Base-by-base conservation (phyloP, 2,113 vertebrate species). In the Chaenogobius annularis region DNA sequence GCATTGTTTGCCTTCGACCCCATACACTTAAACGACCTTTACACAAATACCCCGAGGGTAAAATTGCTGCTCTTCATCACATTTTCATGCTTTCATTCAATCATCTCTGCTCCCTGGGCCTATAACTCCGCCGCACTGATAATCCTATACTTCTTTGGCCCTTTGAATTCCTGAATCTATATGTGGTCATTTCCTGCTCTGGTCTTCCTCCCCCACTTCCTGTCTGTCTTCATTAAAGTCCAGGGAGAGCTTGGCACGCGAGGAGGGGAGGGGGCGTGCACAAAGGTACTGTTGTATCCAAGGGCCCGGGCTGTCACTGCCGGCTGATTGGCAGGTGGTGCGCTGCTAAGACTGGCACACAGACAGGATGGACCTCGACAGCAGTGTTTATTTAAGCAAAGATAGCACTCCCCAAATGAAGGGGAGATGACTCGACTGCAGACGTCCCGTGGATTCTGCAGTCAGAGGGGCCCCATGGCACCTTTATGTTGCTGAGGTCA, bases 221-320 rank as follows among this genome's bases (percentile, higher is more conserved):
- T 95, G 94, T 91, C 91, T 78, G 84, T 90, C 85, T 95, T 93
- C 90, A 93, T 95, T 94, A 95, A 92, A 91, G 86, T 85, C 86
- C 91, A 90, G 86, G 85, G 87, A 93, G 91, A 85, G 91, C 88
- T 90, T 89, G 89, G 90, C 89, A 92, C 80, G 87, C 59, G 5
- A 85, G 87, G 56, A 80, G 64, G 43, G 64, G 64, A 47, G 40
- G 64, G 64, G 44, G 82, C 80, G 83, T 77, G 69, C 91, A 95
- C 93, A 95, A 94, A 94, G 94, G 92, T 93, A 76, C 85, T 88
- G 90, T 92, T 95, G 91, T 94, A 93, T 61, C 83, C 83, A 87
- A 67, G 37, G 79, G 79, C 77, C 79, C 66, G 83, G 0, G 68
- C 84, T 74, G 88, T 93, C 83, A 85, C 89, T 87, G 92, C 88